These are phyloP conservation scores for Isoperla grammatica DNA, from an alignment of 2,888 invertebrate species.

Conservation along the genomic window DNA sequence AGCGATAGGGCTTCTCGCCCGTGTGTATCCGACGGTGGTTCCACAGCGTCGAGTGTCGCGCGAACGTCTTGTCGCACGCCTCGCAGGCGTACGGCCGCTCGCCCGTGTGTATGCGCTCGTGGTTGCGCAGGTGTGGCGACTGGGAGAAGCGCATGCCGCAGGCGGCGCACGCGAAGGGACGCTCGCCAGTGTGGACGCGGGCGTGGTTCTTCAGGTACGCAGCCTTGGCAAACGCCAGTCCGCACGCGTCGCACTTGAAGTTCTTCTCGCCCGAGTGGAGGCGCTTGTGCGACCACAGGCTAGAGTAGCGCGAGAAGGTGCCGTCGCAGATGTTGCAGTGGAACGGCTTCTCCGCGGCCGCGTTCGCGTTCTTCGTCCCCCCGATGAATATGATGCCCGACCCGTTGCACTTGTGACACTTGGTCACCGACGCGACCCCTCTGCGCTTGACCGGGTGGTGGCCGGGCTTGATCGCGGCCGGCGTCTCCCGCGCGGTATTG, in stretches of 20 bases:
- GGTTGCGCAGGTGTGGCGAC: constrained; percentile 82
- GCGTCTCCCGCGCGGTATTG: constrained; percentile 13
- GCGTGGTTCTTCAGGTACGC: constrained; percentile 88
- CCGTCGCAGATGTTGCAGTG: constrained; percentile 80
- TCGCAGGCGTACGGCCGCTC: constrained; percentile 85
- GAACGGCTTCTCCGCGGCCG: constrained; percentile 67
- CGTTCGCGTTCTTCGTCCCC: constrained; percentile 33
- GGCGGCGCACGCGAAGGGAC: constrained; percentile 63
- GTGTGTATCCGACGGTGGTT: constrained; percentile 85
- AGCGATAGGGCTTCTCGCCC: constrained; percentile 79
- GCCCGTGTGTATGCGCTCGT: constrained; percentile 82
- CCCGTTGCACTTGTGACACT: constrained; percentile 85
- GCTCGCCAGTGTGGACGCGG: constrained; percentile 72
- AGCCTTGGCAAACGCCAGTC: constrained; percentile 81
- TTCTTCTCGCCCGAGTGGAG: constrained; percentile 79
- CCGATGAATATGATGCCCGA: constrained; percentile 80
- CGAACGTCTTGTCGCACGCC: constrained; percentile 84
- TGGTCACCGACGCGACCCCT: constrained; percentile 75
- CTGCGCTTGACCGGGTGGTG: constrained; percentile 79
- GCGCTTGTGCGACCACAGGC: constrained; percentile 84
- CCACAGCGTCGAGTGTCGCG: constrained; percentile 82
- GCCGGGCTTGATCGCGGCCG: constrained; percentile 42
- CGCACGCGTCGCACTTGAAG: constrained; percentile 83
- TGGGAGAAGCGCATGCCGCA: constrained; percentile 90
- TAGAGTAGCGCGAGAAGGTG: constrained; percentile 62